Base-by-base conservation (phyloP, 2,113 vertebrate species). In the Larimichthys polyactis region DNA sequence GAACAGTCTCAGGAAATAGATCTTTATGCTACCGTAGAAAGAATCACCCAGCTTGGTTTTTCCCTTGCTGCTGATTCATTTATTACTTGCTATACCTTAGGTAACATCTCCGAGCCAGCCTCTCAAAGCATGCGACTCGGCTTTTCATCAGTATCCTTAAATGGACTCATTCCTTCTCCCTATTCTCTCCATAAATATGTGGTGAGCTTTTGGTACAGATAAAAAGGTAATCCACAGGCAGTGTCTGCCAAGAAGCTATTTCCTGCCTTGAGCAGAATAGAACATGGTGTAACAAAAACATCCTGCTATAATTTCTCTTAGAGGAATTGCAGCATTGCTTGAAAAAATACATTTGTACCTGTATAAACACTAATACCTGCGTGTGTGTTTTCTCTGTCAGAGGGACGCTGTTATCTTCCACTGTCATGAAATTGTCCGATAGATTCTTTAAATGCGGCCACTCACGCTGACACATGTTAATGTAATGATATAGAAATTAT, bases 111-210 rank as follows among this genome's bases (percentile, higher is more conserved):
- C 57, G 57, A 76, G 22, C 48, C 46, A 63, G 75, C 65, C 73
- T 77, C 79, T 75, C 60, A 65, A 74, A 79, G 72, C 60, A 87
- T 84, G 76, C 43, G 2, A 43, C 71, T 71, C 24, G 43, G 79
- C 86, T 87, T 90, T 90, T 84, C 85, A 85, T 86, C 73, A 63
- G 69, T 83, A 69, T 85, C 89, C 91, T 90, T 93, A 94, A 87
- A 94, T 88, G 92, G 92, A 89, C 82, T 84, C 70, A 65, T 92
- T 88, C 80, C 83, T 79, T 85, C 52, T 11, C 78, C 46, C 67
- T 32, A 7, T 87, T 79, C 85, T 83, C 78, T 66, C 80, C 63
- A 69, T 86, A 91, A 92, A 91, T 87, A 88, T 89, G 84, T 90
- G 79, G 65, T 68, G 75, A 74, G 84, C 72, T 59, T 59, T 67